Base-by-base conservation (phyloP, 2,797 vertebrate genomes). In the Australoheros facetus region DNA sequence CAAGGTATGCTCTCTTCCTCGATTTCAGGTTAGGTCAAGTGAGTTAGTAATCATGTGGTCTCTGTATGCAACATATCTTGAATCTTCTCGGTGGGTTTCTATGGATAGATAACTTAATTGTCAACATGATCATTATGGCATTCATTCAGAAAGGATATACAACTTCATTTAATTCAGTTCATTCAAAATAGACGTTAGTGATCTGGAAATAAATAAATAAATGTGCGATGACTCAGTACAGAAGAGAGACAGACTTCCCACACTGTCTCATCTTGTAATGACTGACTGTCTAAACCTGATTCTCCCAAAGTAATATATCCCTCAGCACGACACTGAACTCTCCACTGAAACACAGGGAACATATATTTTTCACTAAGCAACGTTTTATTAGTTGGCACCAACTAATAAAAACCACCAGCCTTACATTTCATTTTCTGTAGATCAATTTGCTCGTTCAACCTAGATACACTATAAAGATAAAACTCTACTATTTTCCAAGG, bases 1-100 rank as follows among this genome's bases (percentile, higher is more conserved):
- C 56, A 96, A 96, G 93, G 95, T 94, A 88, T 1, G 56, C 4
- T 26, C 21, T 26, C 56, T 17, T 51, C 8, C 28, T 3, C 23
- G 42, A 37, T 34, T 71, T 55, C 32, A 64, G 10, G 23, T 58
- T 0, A 23, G 23, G 10, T 17, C 7, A 28, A 1, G 34, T 54
- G 2, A 11, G 42, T 51, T 32, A 21, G 4, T 55, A 37, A 77
- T 57, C 0, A 0, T 5, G 11, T 51, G 0, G 5, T 34, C 23
- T 34, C 17, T 53, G 10, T 54, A 39, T 39, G 30, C 6, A 21
- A 45, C 30, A 53, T 5, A 28, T n/a, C 26, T 30, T 3, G 42
- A 13, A 51, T 69, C 42, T n/a, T 11, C 64, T 53, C 26, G 26
- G 34, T 57, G 17, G 7, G 11, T 34, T 77, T 74, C 51, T 3